Percentiles rank a stretch among this genome's conserved stretches.
phyloP scores from a whole-genome alignment of 1,140 invertebrate genomes.

The Macrobrachium nipponense region DNA sequence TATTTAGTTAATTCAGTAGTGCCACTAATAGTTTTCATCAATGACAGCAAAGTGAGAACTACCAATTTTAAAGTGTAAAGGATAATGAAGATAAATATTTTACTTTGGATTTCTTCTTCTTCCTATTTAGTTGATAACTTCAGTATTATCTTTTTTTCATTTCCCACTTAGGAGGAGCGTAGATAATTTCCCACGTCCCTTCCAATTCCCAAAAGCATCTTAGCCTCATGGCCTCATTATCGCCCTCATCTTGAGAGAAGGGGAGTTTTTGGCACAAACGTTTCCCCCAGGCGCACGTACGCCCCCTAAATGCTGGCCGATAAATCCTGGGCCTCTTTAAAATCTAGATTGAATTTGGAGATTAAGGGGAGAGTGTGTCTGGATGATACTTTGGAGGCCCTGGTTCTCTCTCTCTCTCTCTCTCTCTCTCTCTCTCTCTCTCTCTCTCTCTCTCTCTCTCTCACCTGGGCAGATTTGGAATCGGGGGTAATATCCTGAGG shows the following conservation, averaged over 20 bases:
- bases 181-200: too few relatives aligned
- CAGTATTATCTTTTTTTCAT: background rate
- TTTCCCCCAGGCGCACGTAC: background rate
- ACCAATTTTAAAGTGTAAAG: too few relatives aligned
- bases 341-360: slow-evolving; percentile 24
- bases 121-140: background rate
- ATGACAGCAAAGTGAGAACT: too few relatives aligned
- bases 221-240: too few relatives aligned
- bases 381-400: too few relatives aligned
- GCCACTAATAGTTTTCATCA: background rate
- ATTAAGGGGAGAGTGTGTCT: slow-evolving; percentile 8
- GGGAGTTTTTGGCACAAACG: background rate
- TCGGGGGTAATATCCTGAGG: background rate
- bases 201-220: too few relatives aligned
- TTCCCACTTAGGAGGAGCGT: too few relatives aligned
- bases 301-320: background rate
- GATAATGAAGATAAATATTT: too few relatives aligned
- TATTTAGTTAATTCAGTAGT: too few relatives aligned
- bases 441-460: slow-evolving; percentile 12
- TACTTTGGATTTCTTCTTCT: too few relatives aligned
- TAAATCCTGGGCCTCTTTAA: slow-evolving; percentile 19
- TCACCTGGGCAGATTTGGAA: background rate
- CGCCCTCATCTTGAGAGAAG: too few relatives aligned
- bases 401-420: background rate
- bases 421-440: slow-evolving; percentile 17